Percentiles rank a stretch among this genome's conserved stretches.
Evolutionary conservation across 2,113 vertebrate species (phyloP).

Genomic region (Hystrix brachyura): DNA sequence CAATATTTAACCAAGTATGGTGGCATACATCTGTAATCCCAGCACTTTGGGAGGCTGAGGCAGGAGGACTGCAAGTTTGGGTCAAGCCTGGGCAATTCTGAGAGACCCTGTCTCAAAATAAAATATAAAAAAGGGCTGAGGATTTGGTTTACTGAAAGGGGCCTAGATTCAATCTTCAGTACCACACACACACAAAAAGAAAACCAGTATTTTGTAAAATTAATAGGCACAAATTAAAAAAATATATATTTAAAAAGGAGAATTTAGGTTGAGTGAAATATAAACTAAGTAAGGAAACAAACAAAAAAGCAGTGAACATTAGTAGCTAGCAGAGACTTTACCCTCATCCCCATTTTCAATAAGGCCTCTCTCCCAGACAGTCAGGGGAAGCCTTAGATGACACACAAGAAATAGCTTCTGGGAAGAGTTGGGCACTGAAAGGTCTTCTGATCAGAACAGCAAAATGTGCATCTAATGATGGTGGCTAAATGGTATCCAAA

Average conservation of each 20-base stretch:
- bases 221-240: background rate
- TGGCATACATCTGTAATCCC: background rate
- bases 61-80: background rate
- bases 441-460: background rate
- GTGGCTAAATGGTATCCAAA: background rate
- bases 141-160: background rate
- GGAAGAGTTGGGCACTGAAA: background rate
- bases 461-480: background rate
- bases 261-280: background rate
- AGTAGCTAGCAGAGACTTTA: background rate
- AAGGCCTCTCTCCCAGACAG: background rate
- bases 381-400: background rate
- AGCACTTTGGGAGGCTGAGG: background rate
- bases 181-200: background rate
- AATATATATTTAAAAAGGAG: background rate
- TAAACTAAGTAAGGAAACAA: background rate
- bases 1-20: background rate
- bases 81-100: background rate
- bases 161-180: background rate
- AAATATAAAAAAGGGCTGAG: background rate
- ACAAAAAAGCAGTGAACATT: background rate
- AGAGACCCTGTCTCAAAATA: background rate
- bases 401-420: background rate
- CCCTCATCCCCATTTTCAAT: background rate
- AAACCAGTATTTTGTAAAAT: background rate